Evolutionary conservation across 2,113 vertebrate genomes (phyloP).

Genomic region (Suricata suricatta): DNA sequence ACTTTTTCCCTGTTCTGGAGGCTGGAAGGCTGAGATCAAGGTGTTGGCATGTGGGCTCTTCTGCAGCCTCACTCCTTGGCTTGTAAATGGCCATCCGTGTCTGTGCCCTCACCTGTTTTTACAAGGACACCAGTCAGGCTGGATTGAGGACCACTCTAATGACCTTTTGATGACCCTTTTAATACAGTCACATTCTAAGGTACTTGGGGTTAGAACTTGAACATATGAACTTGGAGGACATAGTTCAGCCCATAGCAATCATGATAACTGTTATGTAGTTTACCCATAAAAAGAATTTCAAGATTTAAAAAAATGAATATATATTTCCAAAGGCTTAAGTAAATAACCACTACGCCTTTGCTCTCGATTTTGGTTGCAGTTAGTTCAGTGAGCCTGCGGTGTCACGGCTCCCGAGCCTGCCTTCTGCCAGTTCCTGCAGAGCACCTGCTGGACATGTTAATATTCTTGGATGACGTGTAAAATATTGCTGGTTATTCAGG

Average conservation of each 20-base stretch:
- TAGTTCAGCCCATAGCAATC: neutral
- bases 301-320: no score
- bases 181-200: neutral
- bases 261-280: neutral
- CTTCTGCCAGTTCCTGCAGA: neutral
- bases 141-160: neutral
- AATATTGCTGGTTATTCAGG: neutral
- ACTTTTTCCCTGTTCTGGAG: neutral
- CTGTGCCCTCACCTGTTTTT: neutral
- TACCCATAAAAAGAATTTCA: neutral
- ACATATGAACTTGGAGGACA: neutral
- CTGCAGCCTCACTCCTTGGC: neutral
- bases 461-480: neutral
- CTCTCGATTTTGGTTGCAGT: neutral
- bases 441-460: neutral
- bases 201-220: neutral
- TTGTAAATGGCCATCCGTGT: neutral
- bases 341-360: neutral
- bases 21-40: neutral
- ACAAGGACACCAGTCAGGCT: neutral
- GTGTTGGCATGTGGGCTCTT: neutral
- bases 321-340: neutral
- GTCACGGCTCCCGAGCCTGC: neutral
- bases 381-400: neutral
- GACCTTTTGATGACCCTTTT: neutral